Base-by-base conservation (phyloP, 2,888 invertebrate species). In the Andrena praecox region DNA sequence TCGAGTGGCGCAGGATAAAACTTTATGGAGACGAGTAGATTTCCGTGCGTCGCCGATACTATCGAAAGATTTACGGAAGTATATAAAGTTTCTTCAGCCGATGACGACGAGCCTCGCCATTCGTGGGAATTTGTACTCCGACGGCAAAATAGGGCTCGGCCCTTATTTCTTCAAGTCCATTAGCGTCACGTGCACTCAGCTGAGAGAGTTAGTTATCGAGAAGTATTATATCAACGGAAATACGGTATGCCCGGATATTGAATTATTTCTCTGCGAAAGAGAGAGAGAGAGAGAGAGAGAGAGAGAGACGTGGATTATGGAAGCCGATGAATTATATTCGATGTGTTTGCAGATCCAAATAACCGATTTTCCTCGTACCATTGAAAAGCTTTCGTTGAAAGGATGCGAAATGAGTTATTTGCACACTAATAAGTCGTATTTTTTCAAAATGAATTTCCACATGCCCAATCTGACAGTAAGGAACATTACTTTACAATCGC, bases 381-480 rank as follows among this genome's bases (percentile, higher is more conserved):
- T 97, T 54, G 95, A 95, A 88, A 95, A 95, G 67, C 91, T 97
- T 0, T 96, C 96, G 16, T 94, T 96, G 2, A 94, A 94, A 50
- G 95, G 96, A 0, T 94, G 95, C 0, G 93, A 94, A 48, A 94
- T 95, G 82, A 95, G 92, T 91, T 95, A 95, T 84, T 87, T 95
- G 33, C 85, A 85, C 50, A 80, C 66, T 24, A 94, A 94, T 77
- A 95, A 94, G 62, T 95, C 96, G 0, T 96, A 95, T 87, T 94
- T 96, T 66, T 95, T 94, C 87, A 95, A 94, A 85, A 94, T 96
- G 77, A 95, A 95, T 71, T 94, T 94, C 16, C 93, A 94, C 42
- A 92, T 96, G 87, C 94, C 95, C 0, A 85, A 94, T 12, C 89
- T 96, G 20, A 95, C 95, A 93, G 96, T 96, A 91, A 93, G 90